Evolutionary conservation across 2,888 invertebrate genomes (phyloP), one percentile per base, ranked within the genome.

Genomic region (Drosophila borealis): DNA sequence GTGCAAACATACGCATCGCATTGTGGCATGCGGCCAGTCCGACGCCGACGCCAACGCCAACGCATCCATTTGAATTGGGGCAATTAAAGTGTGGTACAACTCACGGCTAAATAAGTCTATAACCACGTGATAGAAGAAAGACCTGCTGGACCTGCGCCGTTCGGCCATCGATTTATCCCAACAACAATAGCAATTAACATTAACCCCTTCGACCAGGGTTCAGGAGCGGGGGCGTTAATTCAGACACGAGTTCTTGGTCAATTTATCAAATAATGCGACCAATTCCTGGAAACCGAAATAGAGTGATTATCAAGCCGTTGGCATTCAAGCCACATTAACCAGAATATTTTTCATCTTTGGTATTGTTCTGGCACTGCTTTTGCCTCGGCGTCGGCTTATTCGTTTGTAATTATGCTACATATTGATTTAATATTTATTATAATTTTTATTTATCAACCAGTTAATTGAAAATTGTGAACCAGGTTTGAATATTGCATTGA

Each of bases 1-100:
- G 71, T 71, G 78, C 84, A 86, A 86, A 86, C 84, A 86, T 53
- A 65, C 64, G 63, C 64, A 72, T 50, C 74, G 71, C 57, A 89
- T 81, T 88, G 85, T 85, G 89, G 89, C 72, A 68, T 81, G 68
- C 78, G 70, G 74, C 70, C 56, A 66, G 57, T 21, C n/a, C 34
- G 39, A 45, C 11, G 56, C 56, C 72, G 21, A 57, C 14, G 45
- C 63, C 49, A 76, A 72, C 71, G 75, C 83, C 81, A 82, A 73
- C 74, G 75, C 73, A 78, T 70, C 64, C 66, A 70, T 79, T 74
- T 77, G 88, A 87, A 89, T 89, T 87, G 89, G 90, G 89, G 86
- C 86, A 87, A 89, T 87, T 87, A 89, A 89, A 89, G 85, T 84
- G 75, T 75, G 78, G 66, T 73, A 66, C 71, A 70, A 64, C 80